Evolutionary conservation across 2,113 vertebrate species (phyloP).

Genomic region (Sclerurus mexicanus): DNA sequence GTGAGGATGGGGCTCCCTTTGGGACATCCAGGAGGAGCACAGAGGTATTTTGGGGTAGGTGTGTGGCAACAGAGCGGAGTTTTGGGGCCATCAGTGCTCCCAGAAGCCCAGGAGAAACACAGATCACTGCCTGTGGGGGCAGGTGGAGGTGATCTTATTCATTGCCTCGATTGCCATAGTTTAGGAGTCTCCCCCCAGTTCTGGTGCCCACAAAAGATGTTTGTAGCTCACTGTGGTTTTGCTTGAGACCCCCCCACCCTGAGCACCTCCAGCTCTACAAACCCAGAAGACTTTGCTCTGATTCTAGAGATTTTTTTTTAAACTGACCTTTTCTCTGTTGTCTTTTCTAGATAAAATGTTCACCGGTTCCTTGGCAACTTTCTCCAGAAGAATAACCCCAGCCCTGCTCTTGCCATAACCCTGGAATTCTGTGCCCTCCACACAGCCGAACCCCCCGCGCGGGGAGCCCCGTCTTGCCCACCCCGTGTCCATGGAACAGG

Average conservation of each 20-base stretch:
- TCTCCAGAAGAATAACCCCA: slow-evolving; percentile 56
- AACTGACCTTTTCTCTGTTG: slow-evolving; percentile 33
- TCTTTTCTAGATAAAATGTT: slow-evolving; percentile 67
- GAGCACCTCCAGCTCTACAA: background rate
- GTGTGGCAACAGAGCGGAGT: background rate
- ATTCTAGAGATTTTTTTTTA: background rate
- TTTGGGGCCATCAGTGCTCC: background rate
- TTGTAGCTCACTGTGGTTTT: background rate
- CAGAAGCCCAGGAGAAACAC: accelerated
- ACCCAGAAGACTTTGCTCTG: background rate
- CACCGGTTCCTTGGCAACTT: slow-evolving; percentile 17
- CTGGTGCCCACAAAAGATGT: background rate
- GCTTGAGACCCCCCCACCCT: background rate
- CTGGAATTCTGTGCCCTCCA: slow-evolving; percentile 17
- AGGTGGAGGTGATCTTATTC: background rate
- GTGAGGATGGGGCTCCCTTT: background rate
- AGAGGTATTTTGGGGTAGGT: background rate
- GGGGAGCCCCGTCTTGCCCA: no score
- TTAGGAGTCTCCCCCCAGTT: no score
- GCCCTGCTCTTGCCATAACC: slow-evolving; percentile 50
- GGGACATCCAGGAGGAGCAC: background rate
- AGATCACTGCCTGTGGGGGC: background rate
- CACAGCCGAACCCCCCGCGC: background rate
- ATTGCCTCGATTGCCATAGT: background rate
- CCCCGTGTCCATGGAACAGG: slow-evolving; percentile 52